A percentile compares a stretch with the other conserved stretches of the same genome.
phyloP scores from a whole-genome alignment of 2,888 invertebrate genomes.

The Scotopteryx bipunctaria region DNA sequence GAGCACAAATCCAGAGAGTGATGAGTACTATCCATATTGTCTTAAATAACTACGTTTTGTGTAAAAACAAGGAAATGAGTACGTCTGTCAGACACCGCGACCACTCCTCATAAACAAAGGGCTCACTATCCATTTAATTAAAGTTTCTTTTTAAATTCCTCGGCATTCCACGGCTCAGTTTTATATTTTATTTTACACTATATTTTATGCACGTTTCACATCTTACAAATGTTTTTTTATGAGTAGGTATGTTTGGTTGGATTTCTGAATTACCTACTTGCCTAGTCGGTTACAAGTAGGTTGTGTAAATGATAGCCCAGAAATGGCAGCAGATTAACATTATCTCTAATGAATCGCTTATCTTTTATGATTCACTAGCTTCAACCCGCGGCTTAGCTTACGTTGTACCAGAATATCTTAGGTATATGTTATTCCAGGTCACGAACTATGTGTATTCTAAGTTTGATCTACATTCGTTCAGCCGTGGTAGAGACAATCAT shows the following conservation, averaged over 20 bases:
- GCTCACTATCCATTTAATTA: conserved; percentile 36
- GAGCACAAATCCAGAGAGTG: neutral
- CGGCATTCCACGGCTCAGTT: conserved; percentile 28
- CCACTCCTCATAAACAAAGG: conserved; percentile 31
- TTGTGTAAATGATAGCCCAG: conserved; percentile 3
- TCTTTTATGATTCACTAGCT: too few relatives aligned
- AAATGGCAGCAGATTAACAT: too few relatives aligned
- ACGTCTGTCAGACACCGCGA: conserved; percentile 12
- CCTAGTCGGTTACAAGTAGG: neutral
- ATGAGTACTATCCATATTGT: neutral
- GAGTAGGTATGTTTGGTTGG: neutral
- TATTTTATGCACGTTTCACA: conserved; percentile 19
- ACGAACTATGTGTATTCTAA: too few relatives aligned
- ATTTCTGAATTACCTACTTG: neutral
- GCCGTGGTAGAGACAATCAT: too few relatives aligned
- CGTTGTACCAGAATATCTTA: too few relatives aligned
- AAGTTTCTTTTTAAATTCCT: conserved; percentile 37
- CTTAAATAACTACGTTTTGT: conserved; percentile 2
- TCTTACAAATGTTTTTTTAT: neutral
- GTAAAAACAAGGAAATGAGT: conserved; percentile 20
- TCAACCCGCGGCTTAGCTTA: too few relatives aligned
- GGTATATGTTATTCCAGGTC: too few relatives aligned
- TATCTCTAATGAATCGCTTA: too few relatives aligned
- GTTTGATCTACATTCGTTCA: too few relatives aligned
- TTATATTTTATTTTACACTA: conserved; percentile 34